Evolutionary conservation across 1,140 invertebrate genomes (phyloP).

Genomic region (Popillia japonica): DNA sequence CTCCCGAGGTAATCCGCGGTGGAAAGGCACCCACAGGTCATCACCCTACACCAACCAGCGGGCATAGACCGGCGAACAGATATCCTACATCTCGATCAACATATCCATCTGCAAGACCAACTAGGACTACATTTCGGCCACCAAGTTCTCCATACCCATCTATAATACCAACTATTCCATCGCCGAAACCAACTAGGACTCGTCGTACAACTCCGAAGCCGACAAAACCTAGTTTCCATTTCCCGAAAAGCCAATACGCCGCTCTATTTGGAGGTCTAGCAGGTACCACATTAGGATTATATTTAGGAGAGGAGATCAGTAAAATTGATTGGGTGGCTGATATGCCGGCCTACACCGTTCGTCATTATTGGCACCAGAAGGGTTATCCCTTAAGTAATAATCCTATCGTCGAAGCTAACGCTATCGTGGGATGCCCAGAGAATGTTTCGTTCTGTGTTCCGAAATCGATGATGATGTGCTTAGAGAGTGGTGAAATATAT

Average conservation of each 20-base stretch:
- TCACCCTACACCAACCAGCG: background rate
- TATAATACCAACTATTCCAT: background rate
- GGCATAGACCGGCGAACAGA: background rate
- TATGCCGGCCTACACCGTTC: background rate
- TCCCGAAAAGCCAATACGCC: background rate
- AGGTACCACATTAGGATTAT: background rate
- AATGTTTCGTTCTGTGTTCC: background rate
- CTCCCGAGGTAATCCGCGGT: background rate
- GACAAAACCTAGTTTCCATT: background rate
- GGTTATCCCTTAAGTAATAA: background rate
- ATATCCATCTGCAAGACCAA: background rate
- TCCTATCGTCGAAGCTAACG: background rate
- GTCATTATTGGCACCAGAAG: slow-evolving; percentile 1
- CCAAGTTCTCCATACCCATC: background rate
- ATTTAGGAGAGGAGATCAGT: background rate
- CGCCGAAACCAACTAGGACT: background rate
- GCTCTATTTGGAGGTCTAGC: background rate
- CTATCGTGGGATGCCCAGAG: background rate
- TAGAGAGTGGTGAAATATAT: background rate
- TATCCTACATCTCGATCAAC: background rate
- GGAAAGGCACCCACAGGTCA: background rate
- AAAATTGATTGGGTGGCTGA: background rate
- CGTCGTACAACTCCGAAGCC: background rate
- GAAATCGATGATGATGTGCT: background rate
- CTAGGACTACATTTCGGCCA: background rate